Evolutionary conservation across 2,113 vertebrate genomes (phyloP).

Genomic region (Ophiodon elongatus): DNA sequence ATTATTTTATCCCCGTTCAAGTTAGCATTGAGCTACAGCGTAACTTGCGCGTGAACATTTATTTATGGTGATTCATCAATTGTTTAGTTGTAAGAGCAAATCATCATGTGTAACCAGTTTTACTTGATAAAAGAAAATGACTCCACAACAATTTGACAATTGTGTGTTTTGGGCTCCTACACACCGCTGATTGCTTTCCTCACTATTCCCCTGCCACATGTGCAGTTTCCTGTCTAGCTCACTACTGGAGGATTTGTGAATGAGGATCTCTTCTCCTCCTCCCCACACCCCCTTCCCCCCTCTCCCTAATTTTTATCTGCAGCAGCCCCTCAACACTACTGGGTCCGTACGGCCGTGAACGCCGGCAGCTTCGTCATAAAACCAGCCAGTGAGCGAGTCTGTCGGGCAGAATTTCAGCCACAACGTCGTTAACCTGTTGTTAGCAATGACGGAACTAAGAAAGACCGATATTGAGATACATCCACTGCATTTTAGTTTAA

Average conservation of each 20-base stretch:
- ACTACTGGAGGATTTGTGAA: slow-evolving; percentile 47
- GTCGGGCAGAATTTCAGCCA: not conserved
- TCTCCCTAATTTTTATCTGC: slow-evolving; percentile 13
- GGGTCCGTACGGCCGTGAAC: slow-evolving; percentile 20
- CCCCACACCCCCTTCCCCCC: not conserved
- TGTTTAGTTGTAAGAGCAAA: not conserved
- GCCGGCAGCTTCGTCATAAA: slow-evolving; percentile 6
- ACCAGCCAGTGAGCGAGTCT: slow-evolving; percentile 3
- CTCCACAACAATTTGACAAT: not conserved
- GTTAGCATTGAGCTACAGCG: too few relatives aligned
- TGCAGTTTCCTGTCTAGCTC: slow-evolving; percentile 7
- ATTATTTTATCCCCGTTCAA: too few relatives aligned
- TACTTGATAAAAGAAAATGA: not conserved
- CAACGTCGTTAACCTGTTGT: not conserved
- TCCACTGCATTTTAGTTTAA: too few relatives aligned
- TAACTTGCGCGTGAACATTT: too few relatives aligned
- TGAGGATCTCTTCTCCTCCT: not conserved
- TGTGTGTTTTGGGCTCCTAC: not conserved
- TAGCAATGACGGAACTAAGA: not conserved
- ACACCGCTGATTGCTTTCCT: not conserved
- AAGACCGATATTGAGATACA: too few relatives aligned
- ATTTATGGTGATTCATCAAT: too few relatives aligned
- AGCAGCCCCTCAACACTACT: slow-evolving; percentile 7
- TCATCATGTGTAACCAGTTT: not conserved
- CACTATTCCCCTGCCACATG: slow-evolving; percentile 6